Evolutionary conservation across 1,140 invertebrate species (phyloP), one percentile per base, ranked within the genome.

Genomic region (Parasteatoda tepidariorum): DNA sequence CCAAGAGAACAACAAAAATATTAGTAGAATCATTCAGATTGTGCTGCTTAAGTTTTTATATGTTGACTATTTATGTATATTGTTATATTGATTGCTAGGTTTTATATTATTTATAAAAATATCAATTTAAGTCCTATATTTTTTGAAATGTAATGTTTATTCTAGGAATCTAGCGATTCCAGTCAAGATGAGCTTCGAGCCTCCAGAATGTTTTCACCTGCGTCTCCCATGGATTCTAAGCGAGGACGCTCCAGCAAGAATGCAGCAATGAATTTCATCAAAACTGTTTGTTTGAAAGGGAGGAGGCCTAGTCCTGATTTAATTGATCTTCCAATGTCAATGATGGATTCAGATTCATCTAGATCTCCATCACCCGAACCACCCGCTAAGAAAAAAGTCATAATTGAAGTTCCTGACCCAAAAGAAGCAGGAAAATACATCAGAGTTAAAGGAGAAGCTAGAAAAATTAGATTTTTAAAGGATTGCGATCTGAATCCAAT

Each of bases 241-340:
- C 34, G 81, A 6, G 70, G 81, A 2, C 57, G 81, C 0, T 83
- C 81, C 2, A 54, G 68, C 31, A 83, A 83, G 31, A 83, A 83
- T n/a, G 81, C 81, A 54, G 81, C 81, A 13, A 83, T 83, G 81
- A 68, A 83, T 34, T 83, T 83, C 31, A 83, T 83, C 7, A 73
- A 74, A 28, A 83, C 68, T 0, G 81, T 83, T 0, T 83, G 81
- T 34, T 22, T 33, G 4, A 83, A 73, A 30, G 68, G 68, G 6
- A 28, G 81, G 5, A 33, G 70, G 11, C 81, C 81, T 9, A 64
- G 61, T 9, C 66, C 64, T 11, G 64, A 57, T 30, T 5, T 67
- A 22, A 30, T 55, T 31, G 15, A 57, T 57, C 18, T 68, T 31
- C 38, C n/a, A 2, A 13, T 26, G 11, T 6, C 18, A 11, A n/a